Evolutionary conservation across 2,797 vertebrate genomes (phyloP).

Genomic region (Neostethus bicornis): DNA sequence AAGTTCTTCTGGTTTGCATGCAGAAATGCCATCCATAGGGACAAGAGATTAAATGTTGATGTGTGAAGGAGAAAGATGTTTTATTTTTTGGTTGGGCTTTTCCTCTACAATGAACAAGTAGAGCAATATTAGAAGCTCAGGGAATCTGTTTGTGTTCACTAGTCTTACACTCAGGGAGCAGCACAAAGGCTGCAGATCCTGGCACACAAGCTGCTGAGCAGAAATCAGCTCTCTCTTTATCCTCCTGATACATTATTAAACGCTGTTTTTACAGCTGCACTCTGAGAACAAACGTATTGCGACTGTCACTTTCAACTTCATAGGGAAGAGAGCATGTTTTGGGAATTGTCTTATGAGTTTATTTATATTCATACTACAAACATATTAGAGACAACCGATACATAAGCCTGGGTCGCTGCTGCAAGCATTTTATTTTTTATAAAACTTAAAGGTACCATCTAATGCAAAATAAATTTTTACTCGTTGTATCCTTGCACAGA

Average conservation of each 20-base stretch:
- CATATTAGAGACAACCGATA: too few relatives aligned
- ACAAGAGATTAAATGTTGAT: slow-evolving; percentile 22
- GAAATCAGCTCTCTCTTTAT: slow-evolving; percentile 68
- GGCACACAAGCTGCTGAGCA: slow-evolving; percentile 34
- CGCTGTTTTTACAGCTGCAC: slow-evolving; percentile 70
- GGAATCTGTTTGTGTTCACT: slow-evolving; percentile 51
- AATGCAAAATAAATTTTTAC: too few relatives aligned
- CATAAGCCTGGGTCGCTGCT: slow-evolving; percentile 10
- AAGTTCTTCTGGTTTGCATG: slow-evolving; percentile 13
- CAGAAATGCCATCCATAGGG: slow-evolving; percentile 19
- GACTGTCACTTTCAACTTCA: slow-evolving; percentile 73
- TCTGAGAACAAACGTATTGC: slow-evolving; percentile 69
- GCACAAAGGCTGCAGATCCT: slow-evolving; percentile 44
- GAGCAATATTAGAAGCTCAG: slow-evolving; percentile 46
- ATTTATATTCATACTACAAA: slow-evolving; percentile 12
- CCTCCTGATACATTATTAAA: slow-evolving; percentile 77
- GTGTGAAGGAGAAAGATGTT: slow-evolving; percentile 31
- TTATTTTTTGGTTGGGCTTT: slow-evolving; percentile 28
- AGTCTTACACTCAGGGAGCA: slow-evolving; percentile 32
- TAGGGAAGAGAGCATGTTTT: slow-evolving; percentile 66
- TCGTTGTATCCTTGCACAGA: too few relatives aligned
- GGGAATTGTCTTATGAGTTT: slow-evolving; percentile 45
- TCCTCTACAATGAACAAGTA: slow-evolving; percentile 29
- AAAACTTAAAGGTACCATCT: slow-evolving; percentile 27
- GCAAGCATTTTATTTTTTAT: slow-evolving; percentile 26